Base-by-base conservation (phyloP, 2,113 vertebrate species). In the Mungos mungo region DNA sequence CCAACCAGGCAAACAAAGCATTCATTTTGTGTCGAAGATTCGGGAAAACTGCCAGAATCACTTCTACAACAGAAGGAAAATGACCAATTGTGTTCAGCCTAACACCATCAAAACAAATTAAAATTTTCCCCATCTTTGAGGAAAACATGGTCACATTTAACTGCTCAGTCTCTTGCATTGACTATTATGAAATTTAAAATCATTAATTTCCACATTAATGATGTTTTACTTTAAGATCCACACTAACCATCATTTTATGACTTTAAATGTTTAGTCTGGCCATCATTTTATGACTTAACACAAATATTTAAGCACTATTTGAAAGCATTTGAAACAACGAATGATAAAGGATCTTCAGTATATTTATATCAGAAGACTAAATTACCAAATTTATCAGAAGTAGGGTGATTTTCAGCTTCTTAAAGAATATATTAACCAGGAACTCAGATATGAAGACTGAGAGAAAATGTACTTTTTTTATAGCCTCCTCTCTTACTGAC, bases 151-250 rank as follows among this genome's bases (percentile, higher is more conserved):
- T 83, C 68, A 63, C 11, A n/a, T 33, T 79, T 52, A 69, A 77
- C 25, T 68, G 21, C 54, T 91, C 72, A 54, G 16, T 83, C 27
- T 88, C 81, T 90, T 54, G 0, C 68, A 41, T 52, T 8, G 19
- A n/a, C 29, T 38, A 47, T 50, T 27, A 47, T 6, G 3, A 85
- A 60, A 83, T 60, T 91, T 33, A 47, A 52, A 95, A 89, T 68
- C 23, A 66, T 38, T 94, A 50, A 41, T 81, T 68, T 95, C 65
- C 63, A 87, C 38, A 76, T 35, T 65, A 84, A 88, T 13, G 41
- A 31, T 71, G 27, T 81, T 95, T 87, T 71, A 19, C 41, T 95
- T 93, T 84, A 66, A 91, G 45, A 80, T 94, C 50, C 82, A 95
- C 11, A 83, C 38, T 52, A 89, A 77, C 41, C 11, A 35, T 66